Evolutionary conservation across 2,888 invertebrate genomes (phyloP), one percentile per base, ranked within the genome.

Genomic region (Ichneumoninae sp.): DNA sequence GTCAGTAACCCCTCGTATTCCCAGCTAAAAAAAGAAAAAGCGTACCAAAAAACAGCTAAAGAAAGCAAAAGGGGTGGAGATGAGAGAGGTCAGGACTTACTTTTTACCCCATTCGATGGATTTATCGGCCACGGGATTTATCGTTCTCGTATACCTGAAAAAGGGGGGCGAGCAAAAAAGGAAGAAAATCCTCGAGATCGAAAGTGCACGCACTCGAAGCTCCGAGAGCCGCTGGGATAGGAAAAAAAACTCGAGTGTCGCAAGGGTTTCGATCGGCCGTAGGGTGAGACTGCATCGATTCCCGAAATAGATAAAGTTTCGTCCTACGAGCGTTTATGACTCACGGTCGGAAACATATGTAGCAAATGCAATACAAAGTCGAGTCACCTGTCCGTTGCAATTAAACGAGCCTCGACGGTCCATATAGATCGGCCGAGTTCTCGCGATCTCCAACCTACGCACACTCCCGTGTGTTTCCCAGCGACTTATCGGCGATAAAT

Each of bases 301-400:
- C 57, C 57, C 26, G 26, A 57, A 57, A 57, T 57, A 57, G 57
- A 57, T 22, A 57, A 57, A 57, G 26, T 26, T 26, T 57, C 26
- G 57, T 57, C 57, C 22, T 57, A 57, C 10, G 54, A 54, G 7
- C 54, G 57, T 26, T 22, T 22, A 57, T 57, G 57, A 57, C 57
- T 57, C 57, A 57, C 57, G 57, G 13, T 57, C 75, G 60, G 44
- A 75, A 75, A 80, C 60, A 70, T 60, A 57, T 62, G 62, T 33
- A 60, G 60, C 5, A 26, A 26, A 26, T 57, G 8, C 13, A 26
- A 57, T 22, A 54, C 30, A 71, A 57, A 40, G 19, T 72, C 62
- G 74, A 81, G 54, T 78, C 80, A 84, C 81, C 81, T 84, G 84
- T 81, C 80, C 52, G 84, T 81, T 57, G 77, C 84, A 81, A 84